phyloP scores from a whole-genome alignment of 2,113 vertebrate species.

The Micromys minutus region DNA sequence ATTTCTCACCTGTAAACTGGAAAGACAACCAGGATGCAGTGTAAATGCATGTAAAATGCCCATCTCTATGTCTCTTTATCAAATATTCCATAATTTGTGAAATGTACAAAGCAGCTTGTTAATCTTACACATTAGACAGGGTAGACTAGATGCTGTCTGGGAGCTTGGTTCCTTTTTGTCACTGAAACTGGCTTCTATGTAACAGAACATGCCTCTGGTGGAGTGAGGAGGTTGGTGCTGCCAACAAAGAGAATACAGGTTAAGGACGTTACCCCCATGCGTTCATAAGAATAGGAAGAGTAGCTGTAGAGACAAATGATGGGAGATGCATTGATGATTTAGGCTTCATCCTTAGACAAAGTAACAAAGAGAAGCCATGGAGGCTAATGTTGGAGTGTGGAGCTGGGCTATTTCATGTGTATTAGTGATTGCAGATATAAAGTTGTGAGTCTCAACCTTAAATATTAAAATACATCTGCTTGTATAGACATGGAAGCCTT shows the following conservation, averaged over 20 bases:
- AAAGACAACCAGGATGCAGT: neutral
- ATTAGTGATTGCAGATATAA: neutral
- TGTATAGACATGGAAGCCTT: too few relatives aligned
- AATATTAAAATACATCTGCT: neutral
- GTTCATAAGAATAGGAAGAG: accelerated
- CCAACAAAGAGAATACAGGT: neutral
- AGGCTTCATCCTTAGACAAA: neutral
- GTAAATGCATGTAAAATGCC: neutral
- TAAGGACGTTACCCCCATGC: neutral
- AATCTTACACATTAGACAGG: neutral
- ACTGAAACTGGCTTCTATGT: neutral
- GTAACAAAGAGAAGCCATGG: neutral
- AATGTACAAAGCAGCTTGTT: neutral
- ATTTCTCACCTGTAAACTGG: neutral
- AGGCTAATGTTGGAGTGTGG: neutral
- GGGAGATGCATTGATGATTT: neutral
- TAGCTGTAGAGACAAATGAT: neutral
- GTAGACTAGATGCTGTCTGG: neutral
- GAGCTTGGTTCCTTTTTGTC: neutral
- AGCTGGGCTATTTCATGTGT: neutral
- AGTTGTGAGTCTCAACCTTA: neutral
- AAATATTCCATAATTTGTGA: neutral
- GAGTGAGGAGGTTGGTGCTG: too few relatives aligned
- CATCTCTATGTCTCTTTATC: neutral
- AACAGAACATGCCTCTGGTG: neutral